Percentiles rank a stretch among this genome's conserved stretches.
phyloP scores from a whole-genome alignment of 2,113 vertebrate species.

The Mormyrus lacerda region DNA sequence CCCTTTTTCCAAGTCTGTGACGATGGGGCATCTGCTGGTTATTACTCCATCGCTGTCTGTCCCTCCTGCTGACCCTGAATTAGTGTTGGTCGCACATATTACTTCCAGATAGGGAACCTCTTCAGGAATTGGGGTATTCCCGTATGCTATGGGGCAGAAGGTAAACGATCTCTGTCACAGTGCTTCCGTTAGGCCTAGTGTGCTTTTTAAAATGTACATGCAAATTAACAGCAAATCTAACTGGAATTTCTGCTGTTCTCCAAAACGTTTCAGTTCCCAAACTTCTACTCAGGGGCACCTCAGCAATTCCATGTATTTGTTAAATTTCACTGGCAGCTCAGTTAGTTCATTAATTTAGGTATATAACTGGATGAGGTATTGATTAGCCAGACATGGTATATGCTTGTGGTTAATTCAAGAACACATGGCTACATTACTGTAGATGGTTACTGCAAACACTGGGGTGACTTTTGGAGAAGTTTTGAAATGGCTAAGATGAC shows the following conservation, averaged over 20 bases:
- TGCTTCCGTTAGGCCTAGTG: background rate
- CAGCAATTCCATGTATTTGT: background rate
- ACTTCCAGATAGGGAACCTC: conserved; percentile 64
- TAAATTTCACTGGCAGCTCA: background rate
- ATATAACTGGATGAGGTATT: background rate
- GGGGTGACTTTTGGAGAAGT: background rate
- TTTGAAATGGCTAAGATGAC: background rate
- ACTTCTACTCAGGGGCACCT: background rate
- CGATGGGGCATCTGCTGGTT: background rate
- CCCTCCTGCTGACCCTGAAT: background rate
- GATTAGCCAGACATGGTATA: background rate
- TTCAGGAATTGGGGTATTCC: conserved; percentile 34
- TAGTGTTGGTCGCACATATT: conserved; percentile 27
- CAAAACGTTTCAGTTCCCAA: background rate
- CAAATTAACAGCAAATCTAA: background rate
- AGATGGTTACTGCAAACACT: background rate
- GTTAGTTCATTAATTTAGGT: background rate
- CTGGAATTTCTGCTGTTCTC: background rate
- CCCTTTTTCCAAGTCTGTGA: conserved; percentile 48
- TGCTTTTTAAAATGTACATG: background rate
- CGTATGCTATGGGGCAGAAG: conserved; percentile 38
- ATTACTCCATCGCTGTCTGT: background rate
- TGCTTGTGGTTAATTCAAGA: background rate
- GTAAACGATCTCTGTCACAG: background rate
- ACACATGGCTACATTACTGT: background rate